These are phyloP conservation scores for Pseudonaja textilis DNA, from an alignment of 2,113 vertebrate species.

Conservation along the genomic window DNA sequence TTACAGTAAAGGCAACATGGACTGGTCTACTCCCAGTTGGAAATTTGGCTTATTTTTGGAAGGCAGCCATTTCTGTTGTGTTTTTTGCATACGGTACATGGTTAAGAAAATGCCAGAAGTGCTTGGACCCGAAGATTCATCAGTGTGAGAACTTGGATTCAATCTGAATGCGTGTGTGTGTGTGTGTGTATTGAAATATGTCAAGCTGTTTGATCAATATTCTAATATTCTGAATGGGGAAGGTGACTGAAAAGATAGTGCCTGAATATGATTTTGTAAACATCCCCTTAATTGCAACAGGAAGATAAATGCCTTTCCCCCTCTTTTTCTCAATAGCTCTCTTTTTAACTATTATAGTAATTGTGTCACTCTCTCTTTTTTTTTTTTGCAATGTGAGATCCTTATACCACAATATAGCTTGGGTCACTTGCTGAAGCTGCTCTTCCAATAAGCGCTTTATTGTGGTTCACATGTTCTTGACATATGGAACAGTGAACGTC, in stretches of 20 bases:
- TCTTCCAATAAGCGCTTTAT: not conserved
- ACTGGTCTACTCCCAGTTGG: not conserved
- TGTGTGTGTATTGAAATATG: not conserved
- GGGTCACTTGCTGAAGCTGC: not conserved
- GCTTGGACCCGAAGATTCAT: not conserved
- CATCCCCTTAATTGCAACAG: not conserved
- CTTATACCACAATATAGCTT: not conserved
- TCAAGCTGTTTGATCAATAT: not conserved
- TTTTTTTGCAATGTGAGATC: not conserved
- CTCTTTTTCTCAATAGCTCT: not conserved
- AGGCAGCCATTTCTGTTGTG: not conserved
- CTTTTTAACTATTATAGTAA: not conserved
- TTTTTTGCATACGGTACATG: not conserved
- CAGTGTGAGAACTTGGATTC: not conserved
- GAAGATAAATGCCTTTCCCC: not conserved
- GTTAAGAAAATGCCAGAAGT: not conserved
- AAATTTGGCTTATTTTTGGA: constrained; percentile 6
- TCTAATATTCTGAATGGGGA: not conserved
- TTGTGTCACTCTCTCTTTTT: not conserved
- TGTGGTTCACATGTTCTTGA: not conserved
- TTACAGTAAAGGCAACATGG: constrained; percentile 8
- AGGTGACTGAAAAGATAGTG: not conserved
- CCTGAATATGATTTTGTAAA: not conserved
- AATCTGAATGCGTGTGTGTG: not conserved
- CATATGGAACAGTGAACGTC: too few relatives aligned